Percentiles rank a stretch among this genome's conserved stretches.
Conservation (phyloP, 2,888 invertebrate genomes). For the Harpalus rubripes region DNA sequence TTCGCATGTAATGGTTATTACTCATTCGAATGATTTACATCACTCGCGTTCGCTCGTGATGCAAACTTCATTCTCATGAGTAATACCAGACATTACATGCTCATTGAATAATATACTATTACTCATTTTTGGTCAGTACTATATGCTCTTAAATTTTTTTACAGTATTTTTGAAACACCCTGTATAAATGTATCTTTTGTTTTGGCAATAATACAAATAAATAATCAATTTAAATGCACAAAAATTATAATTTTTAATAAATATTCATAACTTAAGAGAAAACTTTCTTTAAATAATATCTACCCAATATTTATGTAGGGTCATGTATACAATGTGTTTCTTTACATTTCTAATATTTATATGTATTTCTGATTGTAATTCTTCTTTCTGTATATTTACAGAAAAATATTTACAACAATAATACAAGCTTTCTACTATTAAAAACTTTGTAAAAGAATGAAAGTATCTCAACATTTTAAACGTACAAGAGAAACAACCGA, state of each 20-base stretch:
- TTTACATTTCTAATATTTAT: background rate
- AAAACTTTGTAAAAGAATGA: constrained; percentile 34
- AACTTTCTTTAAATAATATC: background rate
- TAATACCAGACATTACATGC: no score
- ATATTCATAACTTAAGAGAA: background rate
- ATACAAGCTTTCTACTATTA: constrained; percentile 30
- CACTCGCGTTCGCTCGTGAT: no score
- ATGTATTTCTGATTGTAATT: background rate
- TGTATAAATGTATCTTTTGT: no score
- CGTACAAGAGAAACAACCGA: background rate
- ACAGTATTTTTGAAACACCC: no score
- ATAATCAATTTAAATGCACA: background rate
- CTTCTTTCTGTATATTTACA: constrained; percentile 4
- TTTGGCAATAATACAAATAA: background rate
- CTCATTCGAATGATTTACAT: no score
- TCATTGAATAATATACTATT: no score
- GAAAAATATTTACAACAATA: constrained; percentile 1
- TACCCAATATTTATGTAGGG: background rate
- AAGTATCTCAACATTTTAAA: constrained; percentile 29
- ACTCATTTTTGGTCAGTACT: no score
- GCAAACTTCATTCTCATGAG: no score
- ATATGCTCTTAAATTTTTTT: no score
- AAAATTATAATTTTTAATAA: background rate
- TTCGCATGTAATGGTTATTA: no score
- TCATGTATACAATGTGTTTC: background rate